Conservation (phyloP, 2,888 invertebrate species). For the Stenchaetothrips biformis region DNA sequence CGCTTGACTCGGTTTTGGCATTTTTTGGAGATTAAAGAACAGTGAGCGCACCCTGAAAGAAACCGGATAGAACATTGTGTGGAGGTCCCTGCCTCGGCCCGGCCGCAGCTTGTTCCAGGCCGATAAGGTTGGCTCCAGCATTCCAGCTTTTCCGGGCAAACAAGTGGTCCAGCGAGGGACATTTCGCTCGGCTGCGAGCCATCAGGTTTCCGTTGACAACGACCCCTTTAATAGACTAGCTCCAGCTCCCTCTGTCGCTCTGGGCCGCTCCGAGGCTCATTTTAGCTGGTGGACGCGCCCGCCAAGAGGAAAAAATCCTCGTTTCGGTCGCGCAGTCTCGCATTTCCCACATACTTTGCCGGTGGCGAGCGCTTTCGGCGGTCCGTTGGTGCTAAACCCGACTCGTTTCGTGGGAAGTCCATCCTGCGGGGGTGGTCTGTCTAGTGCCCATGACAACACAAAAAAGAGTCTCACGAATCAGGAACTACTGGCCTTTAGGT, state of each 20-base stretch:
- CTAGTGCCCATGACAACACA: too few relatives aligned
- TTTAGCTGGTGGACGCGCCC: neutral
- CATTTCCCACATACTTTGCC: neutral
- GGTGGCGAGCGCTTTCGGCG: too few relatives aligned
- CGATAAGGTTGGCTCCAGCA: neutral
- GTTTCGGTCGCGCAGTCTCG: neutral
- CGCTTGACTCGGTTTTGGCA: too few relatives aligned
- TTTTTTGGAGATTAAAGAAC: too few relatives aligned
- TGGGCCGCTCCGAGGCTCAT: neutral
- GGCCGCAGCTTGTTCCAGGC: too few relatives aligned
- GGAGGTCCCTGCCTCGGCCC: neutral
- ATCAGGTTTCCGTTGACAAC: conserved; percentile 24
- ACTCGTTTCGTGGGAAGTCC: too few relatives aligned
- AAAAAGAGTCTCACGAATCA: too few relatives aligned
- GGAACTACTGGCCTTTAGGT: too few relatives aligned
- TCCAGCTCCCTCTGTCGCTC: neutral
- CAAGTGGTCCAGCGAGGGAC: conserved; percentile 17
- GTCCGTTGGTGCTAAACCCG: too few relatives aligned
- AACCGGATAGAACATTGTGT: neutral
- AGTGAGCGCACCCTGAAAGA: too few relatives aligned
- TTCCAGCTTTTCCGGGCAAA: conserved; percentile 18
- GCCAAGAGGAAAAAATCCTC: neutral
- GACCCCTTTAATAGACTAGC: conserved; percentile 12
- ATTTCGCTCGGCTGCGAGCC: conserved; percentile 7
- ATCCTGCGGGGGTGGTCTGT: too few relatives aligned